Evolutionary conservation across 2,888 invertebrate genomes (phyloP).

Genomic region (Cyrtodaria siliqua): DNA sequence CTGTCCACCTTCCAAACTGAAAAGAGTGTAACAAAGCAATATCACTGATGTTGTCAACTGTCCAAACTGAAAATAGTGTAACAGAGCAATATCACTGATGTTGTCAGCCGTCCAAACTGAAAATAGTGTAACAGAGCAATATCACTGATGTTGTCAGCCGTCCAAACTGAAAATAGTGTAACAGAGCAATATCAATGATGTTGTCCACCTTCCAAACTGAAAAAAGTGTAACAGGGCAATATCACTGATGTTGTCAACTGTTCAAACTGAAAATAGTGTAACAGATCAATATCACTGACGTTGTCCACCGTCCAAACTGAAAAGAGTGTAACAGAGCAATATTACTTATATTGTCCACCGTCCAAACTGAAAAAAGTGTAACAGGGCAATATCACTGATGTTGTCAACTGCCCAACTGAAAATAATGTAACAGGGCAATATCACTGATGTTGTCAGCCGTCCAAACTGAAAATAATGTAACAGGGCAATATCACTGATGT

Average conservation of each 20-base stretch:
- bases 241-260: slow-evolving; percentile 90
- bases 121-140: slow-evolving; percentile 89
- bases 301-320: slow-evolving; percentile 89
- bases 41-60: slow-evolving; percentile 90
- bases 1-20: slow-evolving; percentile 89
- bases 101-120: slow-evolving; percentile 89
- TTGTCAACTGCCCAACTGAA: slow-evolving; percentile 89
- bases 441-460: slow-evolving; percentile 90
- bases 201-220: slow-evolving; percentile 89
- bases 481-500: slow-evolving; percentile 90
- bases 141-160: slow-evolving; percentile 90
- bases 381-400: slow-evolving; percentile 90
- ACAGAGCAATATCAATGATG: slow-evolving; percentile 90
- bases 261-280: slow-evolving; percentile 90
- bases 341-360: slow-evolving; percentile 90
- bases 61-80: slow-evolving; percentile 90
- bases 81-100: slow-evolving; percentile 90
- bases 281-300: slow-evolving; percentile 90
- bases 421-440: slow-evolving; percentile 89
- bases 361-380: slow-evolving; percentile 90
- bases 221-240: slow-evolving; percentile 89
- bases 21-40: slow-evolving; percentile 90
- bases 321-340: slow-evolving; percentile 90
- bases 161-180: slow-evolving; percentile 90
- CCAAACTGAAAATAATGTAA: slow-evolving; percentile 89